phyloP scores from a whole-genome alignment of 2,113 vertebrate genomes.

The Nothocercus nigrocapillus region DNA sequence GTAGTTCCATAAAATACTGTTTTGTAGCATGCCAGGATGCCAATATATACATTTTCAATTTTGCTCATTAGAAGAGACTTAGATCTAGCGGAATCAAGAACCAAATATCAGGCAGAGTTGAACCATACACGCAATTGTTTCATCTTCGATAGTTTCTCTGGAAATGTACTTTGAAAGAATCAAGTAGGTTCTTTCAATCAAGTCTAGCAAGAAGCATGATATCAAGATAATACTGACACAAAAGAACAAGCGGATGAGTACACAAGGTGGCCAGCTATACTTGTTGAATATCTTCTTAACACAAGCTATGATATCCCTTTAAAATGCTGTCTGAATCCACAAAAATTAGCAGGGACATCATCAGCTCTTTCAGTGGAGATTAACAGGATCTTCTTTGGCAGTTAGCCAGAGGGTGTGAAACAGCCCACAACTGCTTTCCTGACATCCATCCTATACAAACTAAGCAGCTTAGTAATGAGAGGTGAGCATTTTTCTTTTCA shows the following conservation, averaged over 20 bases:
- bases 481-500: not conserved
- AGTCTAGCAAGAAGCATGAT: not conserved
- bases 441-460: constrained; percentile 29
- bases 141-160: not conserved
- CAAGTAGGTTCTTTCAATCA: not conserved
- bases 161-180: not conserved
- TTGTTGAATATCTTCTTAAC: not conserved
- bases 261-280: not conserved
- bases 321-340: not conserved
- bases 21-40: not conserved
- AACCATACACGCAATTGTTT: not conserved
- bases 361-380: constrained; percentile 25
- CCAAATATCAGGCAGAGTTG: not conserved
- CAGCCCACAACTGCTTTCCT: not conserved
- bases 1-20: not conserved
- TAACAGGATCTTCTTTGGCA: constrained; percentile 28
- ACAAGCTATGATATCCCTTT: not conserved
- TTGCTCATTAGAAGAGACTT: not conserved
- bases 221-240: not conserved
- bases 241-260: not conserved
- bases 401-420: constrained; percentile 33
- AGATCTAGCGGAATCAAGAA: not conserved
- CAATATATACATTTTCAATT: not conserved
- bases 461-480: constrained; percentile 15
- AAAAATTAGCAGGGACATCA: not conserved